Conservation (phyloP, 2,888 invertebrate genomes). For the Lasioglossum pauxillum region DNA sequence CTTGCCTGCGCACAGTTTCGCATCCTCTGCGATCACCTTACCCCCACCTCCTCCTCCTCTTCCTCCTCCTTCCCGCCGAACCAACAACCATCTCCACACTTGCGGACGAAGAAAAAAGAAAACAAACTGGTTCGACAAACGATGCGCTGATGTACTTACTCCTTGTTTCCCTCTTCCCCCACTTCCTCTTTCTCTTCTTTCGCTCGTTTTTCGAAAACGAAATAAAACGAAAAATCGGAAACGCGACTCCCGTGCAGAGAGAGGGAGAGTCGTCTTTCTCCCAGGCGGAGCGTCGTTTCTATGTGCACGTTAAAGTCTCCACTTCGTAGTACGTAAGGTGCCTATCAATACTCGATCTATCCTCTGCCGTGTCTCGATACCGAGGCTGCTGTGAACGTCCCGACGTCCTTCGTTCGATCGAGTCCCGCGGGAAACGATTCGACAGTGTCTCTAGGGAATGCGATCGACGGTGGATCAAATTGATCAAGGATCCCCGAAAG, state of each 20-base stretch:
- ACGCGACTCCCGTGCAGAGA: conserved; percentile 25
- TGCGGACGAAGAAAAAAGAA: neutral
- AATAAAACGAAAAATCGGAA: neutral
- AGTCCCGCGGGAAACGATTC: neutral
- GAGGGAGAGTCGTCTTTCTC: conserved; percentile 9
- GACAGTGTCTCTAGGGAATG: conserved; percentile 5
- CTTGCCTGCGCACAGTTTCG: conserved; percentile 73
- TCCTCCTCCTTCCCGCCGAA: too few relatives aligned
- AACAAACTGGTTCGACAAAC: conserved; percentile 7
- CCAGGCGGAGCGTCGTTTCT: conserved; percentile 68
- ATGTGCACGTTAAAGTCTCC: conserved; percentile 78
- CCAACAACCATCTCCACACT: neutral
- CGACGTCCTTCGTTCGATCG: conserved; percentile 11
- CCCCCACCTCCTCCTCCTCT: neutral
- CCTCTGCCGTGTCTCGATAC: conserved; percentile 50
- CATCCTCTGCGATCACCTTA: conserved; percentile 46
- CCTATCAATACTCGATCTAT: conserved; percentile 62
- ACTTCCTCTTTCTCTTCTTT: conserved; percentile 36
- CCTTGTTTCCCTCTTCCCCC: conserved; percentile 48
- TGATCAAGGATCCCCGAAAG: neutral
- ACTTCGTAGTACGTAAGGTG: conserved; percentile 79
- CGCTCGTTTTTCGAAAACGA: conserved; percentile 38
- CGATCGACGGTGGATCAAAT: neutral
- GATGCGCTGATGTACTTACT: conserved; percentile 67
- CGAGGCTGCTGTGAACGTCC: conserved; percentile 45